These are phyloP conservation scores for Electrona antarctica DNA, from an alignment of 2,113 vertebrate genomes.

Conservation along the genomic window DNA sequence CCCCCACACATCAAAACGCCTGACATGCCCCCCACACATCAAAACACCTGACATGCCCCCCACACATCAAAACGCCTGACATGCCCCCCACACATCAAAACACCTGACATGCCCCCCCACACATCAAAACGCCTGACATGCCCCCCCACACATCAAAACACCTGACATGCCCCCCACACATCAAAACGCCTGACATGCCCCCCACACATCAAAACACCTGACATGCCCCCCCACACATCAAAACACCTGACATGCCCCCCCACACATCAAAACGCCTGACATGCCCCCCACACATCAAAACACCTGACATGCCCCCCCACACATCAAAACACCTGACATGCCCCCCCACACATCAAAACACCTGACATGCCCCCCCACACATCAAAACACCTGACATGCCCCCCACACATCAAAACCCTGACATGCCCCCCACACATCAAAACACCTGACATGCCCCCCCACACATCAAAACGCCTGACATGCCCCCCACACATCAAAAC, in stretches of 20 bases:
- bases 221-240: constrained; percentile 56
- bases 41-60: constrained; percentile 53
- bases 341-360: constrained; percentile 59
- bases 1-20: constrained; percentile 58
- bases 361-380: constrained; percentile 46
- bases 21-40: constrained; percentile 54
- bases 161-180: constrained; percentile 50
- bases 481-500: constrained; percentile 58
- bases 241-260: constrained; percentile 50
- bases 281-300: constrained; percentile 59
- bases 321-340: constrained; percentile 57
- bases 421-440: constrained; percentile 58
- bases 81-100: constrained; percentile 59
- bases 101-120: constrained; percentile 50
- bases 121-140: constrained; percentile 59
- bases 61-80: constrained; percentile 62
- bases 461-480: constrained; percentile 62
- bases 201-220: constrained; percentile 60
- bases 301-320: constrained; percentile 51
- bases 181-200: constrained; percentile 57
- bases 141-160: constrained; percentile 59
- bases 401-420: constrained; percentile 61
- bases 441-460: constrained; percentile 47
- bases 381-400: constrained; percentile 59
- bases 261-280: constrained; percentile 60